Evolutionary conservation across 2,113 vertebrate species (phyloP).

Genomic region (Oreochromis spilurus): DNA sequence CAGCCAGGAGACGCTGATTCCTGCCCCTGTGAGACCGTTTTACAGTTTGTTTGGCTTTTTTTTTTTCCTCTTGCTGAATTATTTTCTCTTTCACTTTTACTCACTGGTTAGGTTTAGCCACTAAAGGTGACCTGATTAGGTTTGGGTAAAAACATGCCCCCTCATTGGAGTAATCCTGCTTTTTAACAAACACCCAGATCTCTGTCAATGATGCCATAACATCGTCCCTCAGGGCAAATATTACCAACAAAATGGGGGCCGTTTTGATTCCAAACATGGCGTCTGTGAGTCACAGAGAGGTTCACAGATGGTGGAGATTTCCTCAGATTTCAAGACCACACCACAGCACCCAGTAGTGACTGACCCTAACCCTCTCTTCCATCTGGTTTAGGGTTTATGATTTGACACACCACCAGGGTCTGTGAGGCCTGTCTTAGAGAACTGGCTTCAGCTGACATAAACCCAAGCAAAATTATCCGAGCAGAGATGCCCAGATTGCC

Average conservation of each 20-base stretch:
- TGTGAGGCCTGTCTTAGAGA: background rate
- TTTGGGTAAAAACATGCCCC: background rate
- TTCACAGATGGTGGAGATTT: background rate
- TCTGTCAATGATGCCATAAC: background rate
- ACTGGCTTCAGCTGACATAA: background rate
- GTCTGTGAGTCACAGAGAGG: background rate
- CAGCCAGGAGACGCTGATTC: background rate
- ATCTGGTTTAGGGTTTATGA: background rate
- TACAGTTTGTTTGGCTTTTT: background rate
- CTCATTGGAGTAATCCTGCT: background rate
- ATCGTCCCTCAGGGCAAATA: fast-evolving
- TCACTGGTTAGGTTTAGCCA: background rate
- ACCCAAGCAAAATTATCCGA: background rate
- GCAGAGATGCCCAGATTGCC: background rate
- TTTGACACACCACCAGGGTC: background rate
- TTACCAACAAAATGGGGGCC: background rate
- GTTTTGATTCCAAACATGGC: background rate
- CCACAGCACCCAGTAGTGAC: background rate
- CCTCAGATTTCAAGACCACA: background rate
- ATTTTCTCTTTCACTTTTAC: background rate
- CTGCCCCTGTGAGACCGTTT: fast-evolving
- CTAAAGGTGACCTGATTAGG: background rate
- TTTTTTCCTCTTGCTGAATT: background rate
- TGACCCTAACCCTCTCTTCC: background rate
- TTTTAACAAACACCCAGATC: background rate